These are phyloP conservation scores for Gymnarchus niloticus DNA, from an alignment of 2,113 vertebrate genomes.

Conservation along the genomic window DNA sequence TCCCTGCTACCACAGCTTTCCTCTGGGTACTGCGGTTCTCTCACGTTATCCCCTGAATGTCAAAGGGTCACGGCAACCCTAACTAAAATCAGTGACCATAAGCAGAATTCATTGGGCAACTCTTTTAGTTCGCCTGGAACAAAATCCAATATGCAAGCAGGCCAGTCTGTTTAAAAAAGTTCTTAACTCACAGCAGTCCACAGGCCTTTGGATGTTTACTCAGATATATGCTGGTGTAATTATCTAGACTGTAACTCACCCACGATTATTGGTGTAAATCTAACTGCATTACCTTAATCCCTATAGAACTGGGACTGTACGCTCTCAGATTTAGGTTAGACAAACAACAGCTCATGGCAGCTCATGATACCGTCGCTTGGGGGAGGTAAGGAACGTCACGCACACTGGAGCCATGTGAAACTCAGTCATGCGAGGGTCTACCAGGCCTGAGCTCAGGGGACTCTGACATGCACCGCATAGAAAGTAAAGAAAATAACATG, in stretches of 20 bases:
- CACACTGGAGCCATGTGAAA: not conserved
- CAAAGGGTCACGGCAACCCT: not conserved
- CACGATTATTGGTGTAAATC: not conserved
- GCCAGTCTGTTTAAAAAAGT: not conserved
- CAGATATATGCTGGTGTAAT: not conserved
- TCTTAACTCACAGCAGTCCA: not conserved
- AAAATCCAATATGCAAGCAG: not conserved
- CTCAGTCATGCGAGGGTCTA: not conserved
- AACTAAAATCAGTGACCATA: not conserved
- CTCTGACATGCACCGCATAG: not conserved
- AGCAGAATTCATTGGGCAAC: not conserved
- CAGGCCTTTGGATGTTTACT: not conserved
- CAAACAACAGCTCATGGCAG: not conserved
- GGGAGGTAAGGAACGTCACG: not conserved
- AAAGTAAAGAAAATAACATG: too few species aligned
- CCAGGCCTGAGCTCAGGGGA: not conserved
- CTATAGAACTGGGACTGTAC: not conserved
- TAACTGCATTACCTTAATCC: not conserved
- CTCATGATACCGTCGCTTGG: not conserved
- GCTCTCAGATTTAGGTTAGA: too few species aligned
- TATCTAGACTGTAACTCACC: not conserved
- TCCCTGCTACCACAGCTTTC: not conserved
- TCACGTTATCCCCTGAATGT: not conserved
- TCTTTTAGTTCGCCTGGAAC: not conserved
- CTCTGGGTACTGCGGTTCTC: not conserved